Evolutionary conservation across 2,113 vertebrate genomes (phyloP).

Genomic region (Ceyx melanurus): DNA sequence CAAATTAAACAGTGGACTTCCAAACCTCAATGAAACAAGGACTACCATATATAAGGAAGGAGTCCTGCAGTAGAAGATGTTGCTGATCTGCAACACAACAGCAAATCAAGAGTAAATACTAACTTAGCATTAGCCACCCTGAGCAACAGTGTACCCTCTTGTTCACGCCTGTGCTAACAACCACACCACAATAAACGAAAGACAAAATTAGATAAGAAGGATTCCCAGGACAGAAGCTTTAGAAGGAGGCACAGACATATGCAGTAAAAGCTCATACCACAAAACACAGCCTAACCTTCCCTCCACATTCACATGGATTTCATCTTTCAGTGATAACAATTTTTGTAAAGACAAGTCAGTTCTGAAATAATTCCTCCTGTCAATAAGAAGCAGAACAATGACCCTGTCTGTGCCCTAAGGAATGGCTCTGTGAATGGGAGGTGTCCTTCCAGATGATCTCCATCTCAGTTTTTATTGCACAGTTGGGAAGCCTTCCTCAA

Average conservation of each 20-base stretch:
- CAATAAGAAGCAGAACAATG: not conserved
- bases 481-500: not conserved
- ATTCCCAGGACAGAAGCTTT: not conserved
- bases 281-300: not conserved
- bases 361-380: not conserved
- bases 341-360: not conserved
- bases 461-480: not conserved
- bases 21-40: not conserved
- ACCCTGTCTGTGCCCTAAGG: not conserved
- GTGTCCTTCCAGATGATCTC: not conserved
- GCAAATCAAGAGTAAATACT: not conserved
- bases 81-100: not conserved
- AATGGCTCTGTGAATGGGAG: not conserved
- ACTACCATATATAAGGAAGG: not conserved
- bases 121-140: not conserved
- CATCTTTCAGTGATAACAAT: not conserved
- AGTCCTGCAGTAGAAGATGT: not conserved
- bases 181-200: not conserved
- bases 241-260: not conserved
- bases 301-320: constrained; percentile 1
- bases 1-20: not conserved
- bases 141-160: not conserved
- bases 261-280: not conserved
- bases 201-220: not conserved
- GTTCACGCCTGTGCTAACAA: not conserved